Evolutionary conservation across 2,797 vertebrate species (phyloP).

Genomic region (Catostomus latipinnis): DNA sequence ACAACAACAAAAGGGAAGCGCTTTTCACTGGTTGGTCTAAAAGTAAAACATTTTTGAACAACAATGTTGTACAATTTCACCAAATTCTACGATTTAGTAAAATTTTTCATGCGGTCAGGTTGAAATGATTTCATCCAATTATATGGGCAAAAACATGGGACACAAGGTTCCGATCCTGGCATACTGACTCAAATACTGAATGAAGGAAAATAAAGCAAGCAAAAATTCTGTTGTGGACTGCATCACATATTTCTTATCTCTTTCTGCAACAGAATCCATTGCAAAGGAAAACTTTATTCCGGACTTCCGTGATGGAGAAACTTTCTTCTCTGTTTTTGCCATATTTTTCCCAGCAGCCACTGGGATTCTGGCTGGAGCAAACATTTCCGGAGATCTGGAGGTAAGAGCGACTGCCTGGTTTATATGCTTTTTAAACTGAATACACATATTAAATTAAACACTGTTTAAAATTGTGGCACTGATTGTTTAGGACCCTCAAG

Average conservation of each 20-base stretch:
- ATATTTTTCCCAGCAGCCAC: constrained; percentile 99
- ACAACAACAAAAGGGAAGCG: no score
- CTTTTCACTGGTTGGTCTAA: no score
- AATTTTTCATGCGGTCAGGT: no score
- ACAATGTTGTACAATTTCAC: no score
- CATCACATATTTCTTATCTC: background rate
- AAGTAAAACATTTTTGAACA: no score
- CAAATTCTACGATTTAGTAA: no score
- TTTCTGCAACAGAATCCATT: constrained; percentile 80
- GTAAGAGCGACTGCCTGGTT: constrained; percentile 69
- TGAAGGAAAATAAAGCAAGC: background rate
- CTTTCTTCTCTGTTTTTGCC: constrained; percentile 95
- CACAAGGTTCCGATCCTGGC: no score
- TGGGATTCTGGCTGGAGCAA: constrained; percentile 97
- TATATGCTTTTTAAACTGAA: no score
- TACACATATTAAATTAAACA: background rate
- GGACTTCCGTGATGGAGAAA: constrained; percentile 80
- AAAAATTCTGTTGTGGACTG: background rate
- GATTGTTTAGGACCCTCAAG: constrained; percentile 85
- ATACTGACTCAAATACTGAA: background rate
- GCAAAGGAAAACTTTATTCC: constrained; percentile 93
- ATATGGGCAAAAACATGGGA: no score
- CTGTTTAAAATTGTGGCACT: background rate
- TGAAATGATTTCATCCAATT: no score
- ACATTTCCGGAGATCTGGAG: constrained; percentile 95